A percentile compares a stretch with the other conserved stretches of the same genome.
These are phyloP conservation scores for Heliconius ismenius DNA, from an alignment of 2,888 invertebrate genomes.

Conservation along the genomic window DNA sequence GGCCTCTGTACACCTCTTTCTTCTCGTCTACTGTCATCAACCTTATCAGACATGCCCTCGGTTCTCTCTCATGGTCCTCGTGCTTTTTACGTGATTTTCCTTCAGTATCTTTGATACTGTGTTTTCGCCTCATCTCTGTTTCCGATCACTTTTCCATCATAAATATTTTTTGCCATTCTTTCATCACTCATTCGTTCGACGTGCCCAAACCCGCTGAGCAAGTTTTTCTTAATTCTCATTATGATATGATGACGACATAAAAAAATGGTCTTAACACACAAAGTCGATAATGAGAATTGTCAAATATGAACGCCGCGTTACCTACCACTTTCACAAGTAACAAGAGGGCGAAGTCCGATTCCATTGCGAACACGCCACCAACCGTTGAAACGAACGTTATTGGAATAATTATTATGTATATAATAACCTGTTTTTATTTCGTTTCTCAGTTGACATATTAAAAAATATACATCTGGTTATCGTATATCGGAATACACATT, in stretches of 20 bases:
- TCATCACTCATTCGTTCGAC: too few relatives aligned
- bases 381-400: slow-evolving; percentile 16
- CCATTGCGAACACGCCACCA: slow-evolving; percentile 10
- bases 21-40: too few relatives aligned
- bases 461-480: background rate
- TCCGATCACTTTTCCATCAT: too few relatives aligned
- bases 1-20: too few relatives aligned
- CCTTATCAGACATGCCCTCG: too few relatives aligned
- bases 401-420: slow-evolving; percentile 7
- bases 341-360: slow-evolving; percentile 33
- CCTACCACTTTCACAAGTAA: slow-evolving; percentile 35
- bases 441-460: background rate
- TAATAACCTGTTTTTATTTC: background rate
- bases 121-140: too few relatives aligned
- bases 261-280: background rate
- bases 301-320: slow-evolving; percentile 16
- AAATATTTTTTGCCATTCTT: too few relatives aligned
- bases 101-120: too few relatives aligned
- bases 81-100: too few relatives aligned
- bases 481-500: background rate
- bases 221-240: too few relatives aligned
- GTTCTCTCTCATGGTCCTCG: too few relatives aligned
- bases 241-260: background rate
- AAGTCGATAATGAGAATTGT: background rate
- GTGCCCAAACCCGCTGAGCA: too few relatives aligned